Conservation (phyloP, 2,888 invertebrate species). For the Plebejus argus region DNA sequence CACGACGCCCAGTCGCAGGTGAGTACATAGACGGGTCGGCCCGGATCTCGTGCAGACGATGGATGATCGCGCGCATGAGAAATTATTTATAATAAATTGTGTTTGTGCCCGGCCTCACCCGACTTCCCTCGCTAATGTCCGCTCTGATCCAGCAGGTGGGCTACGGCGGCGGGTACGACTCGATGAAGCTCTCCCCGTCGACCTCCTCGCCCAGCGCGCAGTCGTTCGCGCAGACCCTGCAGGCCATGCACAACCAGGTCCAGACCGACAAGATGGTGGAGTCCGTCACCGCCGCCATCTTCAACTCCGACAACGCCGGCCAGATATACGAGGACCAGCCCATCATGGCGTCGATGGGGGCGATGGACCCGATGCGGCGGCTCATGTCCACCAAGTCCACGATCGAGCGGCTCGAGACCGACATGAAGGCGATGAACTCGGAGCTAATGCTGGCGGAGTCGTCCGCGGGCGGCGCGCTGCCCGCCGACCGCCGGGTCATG, state of each 20-base stretch:
- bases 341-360: conserved; percentile 51
- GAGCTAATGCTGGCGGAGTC: conserved; percentile 61
- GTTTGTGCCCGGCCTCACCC: background rate
- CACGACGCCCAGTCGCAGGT: conserved; percentile 60
- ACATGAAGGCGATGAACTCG: conserved; percentile 62
- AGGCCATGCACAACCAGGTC: conserved; percentile 73
- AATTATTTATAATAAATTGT: background rate
- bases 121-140: background rate
- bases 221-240: conserved; percentile 72
- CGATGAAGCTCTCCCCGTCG: conserved; percentile 79
- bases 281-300: conserved; percentile 74
- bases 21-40: conserved; percentile 29
- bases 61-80: background rate
- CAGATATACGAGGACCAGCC: conserved; percentile 60
- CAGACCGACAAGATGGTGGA: conserved; percentile 79
- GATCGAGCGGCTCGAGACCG: conserved; percentile 53
- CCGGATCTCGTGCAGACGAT: background rate
- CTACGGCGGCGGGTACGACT: conserved; percentile 68
- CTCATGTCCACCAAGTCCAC: conserved; percentile 58
- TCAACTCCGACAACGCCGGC: conserved; percentile 64
- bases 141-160: conserved; percentile 49
- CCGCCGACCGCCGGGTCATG: conserved; percentile 51
- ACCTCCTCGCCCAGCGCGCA: conserved; percentile 60
- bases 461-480: conserved; percentile 51
- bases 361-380: conserved; percentile 58